Percentiles rank a stretch among this genome's conserved stretches.
phyloP scores from a whole-genome alignment of 2,888 invertebrate species.

The Oscheius myriophilus region DNA sequence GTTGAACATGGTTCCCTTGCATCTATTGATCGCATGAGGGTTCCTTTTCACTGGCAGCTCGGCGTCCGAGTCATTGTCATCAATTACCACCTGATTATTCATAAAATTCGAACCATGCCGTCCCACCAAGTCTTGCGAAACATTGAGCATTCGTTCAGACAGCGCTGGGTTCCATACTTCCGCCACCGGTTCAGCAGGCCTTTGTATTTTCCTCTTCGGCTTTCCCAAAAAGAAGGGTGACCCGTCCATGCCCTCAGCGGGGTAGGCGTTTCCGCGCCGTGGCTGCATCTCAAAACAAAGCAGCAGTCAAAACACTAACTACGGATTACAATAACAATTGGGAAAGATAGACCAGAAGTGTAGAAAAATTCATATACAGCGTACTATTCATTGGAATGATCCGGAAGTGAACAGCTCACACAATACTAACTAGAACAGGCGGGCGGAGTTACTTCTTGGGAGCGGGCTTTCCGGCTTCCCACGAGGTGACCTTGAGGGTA shows the following conservation, averaged over 20 bases:
- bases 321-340: slow-evolving; percentile 2
- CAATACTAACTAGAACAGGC: too few relatives aligned
- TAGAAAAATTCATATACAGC: not conserved
- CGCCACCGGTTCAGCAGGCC: not conserved
- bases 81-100: slow-evolving; percentile 16
- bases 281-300: slow-evolving; percentile 3
- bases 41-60: slow-evolving; percentile 14
- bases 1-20: slow-evolving; percentile 22
- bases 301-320: not conserved
- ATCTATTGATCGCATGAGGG: slow-evolving; percentile 2
- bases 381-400: slow-evolving; percentile 14
- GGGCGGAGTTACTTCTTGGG: slow-evolving; percentile 10
- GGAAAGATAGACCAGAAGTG: not conserved
- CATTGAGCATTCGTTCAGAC: not conserved
- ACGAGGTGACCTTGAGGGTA: slow-evolving; percentile 81
- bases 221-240: slow-evolving; percentile 22
- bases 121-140: slow-evolving; percentile 14
- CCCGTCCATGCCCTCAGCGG: slow-evolving; percentile 18
- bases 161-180: not conserved
- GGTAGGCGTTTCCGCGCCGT: slow-evolving; percentile 11
- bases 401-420: slow-evolving; percentile 5
- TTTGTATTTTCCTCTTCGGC: slow-evolving; percentile 9
- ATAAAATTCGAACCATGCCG: not conserved
- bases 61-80: slow-evolving; percentile 22
- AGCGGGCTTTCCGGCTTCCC: slow-evolving; percentile 80